Conservation (phyloP, 2,888 invertebrate species). For the Orgyia antiqua region DNA sequence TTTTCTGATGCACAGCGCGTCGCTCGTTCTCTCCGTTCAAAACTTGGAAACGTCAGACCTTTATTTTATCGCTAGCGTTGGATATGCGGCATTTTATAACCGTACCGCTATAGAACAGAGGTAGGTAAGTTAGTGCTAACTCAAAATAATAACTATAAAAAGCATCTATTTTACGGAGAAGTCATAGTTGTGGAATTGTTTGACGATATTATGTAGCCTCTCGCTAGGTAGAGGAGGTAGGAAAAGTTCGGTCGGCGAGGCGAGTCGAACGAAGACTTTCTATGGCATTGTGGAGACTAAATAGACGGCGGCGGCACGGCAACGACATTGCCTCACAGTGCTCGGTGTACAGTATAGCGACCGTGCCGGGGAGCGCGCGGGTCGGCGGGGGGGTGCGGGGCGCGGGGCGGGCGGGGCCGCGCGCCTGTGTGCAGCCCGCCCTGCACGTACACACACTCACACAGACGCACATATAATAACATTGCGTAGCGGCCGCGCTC, state of each 20-base stretch:
- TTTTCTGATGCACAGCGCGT: constrained; percentile 76
- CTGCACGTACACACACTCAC: constrained; percentile 52
- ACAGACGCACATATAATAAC: constrained; percentile 51
- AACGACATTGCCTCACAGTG: constrained; percentile 73
- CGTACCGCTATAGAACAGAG: constrained; percentile 46
- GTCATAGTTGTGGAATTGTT: constrained; percentile 29
- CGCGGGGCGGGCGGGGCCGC: constrained; percentile 25
- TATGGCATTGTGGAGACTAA: constrained; percentile 75
- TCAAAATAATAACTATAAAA: constrained; percentile 63
- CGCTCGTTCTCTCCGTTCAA: constrained; percentile 70
- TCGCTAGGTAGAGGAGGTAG: constrained; percentile 61
- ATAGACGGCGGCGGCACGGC: constrained; percentile 71
- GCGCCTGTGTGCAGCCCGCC: constrained; percentile 34
- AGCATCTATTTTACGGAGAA: constrained; percentile 29
- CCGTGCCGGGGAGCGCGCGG: constrained; percentile 52
- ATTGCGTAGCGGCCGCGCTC: constrained; percentile 62
- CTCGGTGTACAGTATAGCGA: constrained; percentile 46
- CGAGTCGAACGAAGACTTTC: constrained; percentile 72
- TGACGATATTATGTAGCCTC: constrained; percentile 47
- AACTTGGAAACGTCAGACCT: constrained; percentile 74
- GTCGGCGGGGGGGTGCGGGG: constrained; percentile 26
- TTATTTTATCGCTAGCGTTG: constrained; percentile 72
- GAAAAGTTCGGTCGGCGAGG: constrained; percentile 70
- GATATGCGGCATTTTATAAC: constrained; percentile 68
- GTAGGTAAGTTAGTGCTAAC: constrained; percentile 58